Evolutionary conservation across 2,888 invertebrate species (phyloP).

Genomic region (Emmelina monodactyla): DNA sequence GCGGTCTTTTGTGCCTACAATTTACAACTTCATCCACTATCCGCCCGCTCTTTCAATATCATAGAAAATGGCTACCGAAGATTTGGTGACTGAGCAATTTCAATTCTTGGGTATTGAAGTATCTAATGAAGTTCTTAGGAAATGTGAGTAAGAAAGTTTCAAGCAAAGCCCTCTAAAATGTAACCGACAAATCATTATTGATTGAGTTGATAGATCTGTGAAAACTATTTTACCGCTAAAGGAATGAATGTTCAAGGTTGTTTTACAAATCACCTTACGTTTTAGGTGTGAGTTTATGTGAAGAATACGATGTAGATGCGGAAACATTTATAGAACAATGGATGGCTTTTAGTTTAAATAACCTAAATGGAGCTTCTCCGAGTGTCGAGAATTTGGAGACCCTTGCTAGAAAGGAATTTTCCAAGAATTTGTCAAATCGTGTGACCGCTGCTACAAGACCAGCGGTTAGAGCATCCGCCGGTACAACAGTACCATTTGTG

Average conservation of each 20-base stretch:
- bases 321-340: conserved; percentile 79
- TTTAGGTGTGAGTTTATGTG: conserved; percentile 71
- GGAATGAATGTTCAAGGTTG: conserved; percentile 59
- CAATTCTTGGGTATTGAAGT: conserved; percentile 69
- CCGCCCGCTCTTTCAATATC: conserved; percentile 23
- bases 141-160: conserved; percentile 50
- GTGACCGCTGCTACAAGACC: conserved; percentile 37
- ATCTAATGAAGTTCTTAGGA: conserved; percentile 57
- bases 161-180: background rate
- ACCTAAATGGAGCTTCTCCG: conserved; percentile 69
- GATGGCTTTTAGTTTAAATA: conserved; percentile 77
- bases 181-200: conserved; percentile 8
- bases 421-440: conserved; percentile 48
- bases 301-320: conserved; percentile 68
- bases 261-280: conserved; percentile 31
- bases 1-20: conserved; percentile 27
- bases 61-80: conserved; percentile 62
- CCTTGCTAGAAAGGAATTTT: conserved; percentile 72
- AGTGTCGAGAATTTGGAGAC: conserved; percentile 65
- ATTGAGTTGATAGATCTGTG: conserved; percentile 23
- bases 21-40: conserved; percentile 19
- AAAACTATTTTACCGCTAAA: conserved; percentile 24
- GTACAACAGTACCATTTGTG: conserved; percentile 44
- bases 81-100: conserved; percentile 69
- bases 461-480: conserved; percentile 37